These are phyloP conservation scores for Carposina sasakii DNA, from an alignment of 1,140 invertebrate genomes.

Conservation along the genomic window DNA sequence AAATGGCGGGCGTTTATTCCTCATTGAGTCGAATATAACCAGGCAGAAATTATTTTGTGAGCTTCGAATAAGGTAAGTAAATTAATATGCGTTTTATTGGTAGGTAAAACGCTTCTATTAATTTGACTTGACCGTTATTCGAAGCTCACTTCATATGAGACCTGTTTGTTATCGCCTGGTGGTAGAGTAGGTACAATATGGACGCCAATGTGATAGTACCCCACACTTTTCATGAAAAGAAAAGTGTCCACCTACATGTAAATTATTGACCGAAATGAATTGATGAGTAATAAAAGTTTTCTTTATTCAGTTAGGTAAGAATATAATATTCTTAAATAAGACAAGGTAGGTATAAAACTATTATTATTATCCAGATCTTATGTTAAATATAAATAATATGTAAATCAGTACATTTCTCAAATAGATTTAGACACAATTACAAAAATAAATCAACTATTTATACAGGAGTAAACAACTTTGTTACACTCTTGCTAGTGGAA, in stretches of 20 bases:
- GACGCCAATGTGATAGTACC: slow-evolving; percentile 2
- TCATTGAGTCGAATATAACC: neutral
- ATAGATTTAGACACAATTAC: neutral
- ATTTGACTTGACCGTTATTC: slow-evolving; percentile 4
- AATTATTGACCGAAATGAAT: no score
- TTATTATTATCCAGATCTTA: neutral
- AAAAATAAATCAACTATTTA: neutral
- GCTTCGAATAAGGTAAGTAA: slow-evolving; percentile 15
- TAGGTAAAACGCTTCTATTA: slow-evolving; percentile 10
- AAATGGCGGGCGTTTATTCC: no score
- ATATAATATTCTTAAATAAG: neutral
- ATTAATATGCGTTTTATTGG: slow-evolving; percentile 13
- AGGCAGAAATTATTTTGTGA: slow-evolving; percentile 1
- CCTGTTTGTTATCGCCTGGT: slow-evolving; percentile 2
- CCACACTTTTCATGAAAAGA: no score
- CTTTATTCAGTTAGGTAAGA: neutral
- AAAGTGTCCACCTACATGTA: no score
- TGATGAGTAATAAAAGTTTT: no score
- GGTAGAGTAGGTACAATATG: no score
- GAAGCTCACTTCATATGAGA: neutral
- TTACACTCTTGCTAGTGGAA: neutral
- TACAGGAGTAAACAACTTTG: neutral
- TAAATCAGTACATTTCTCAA: no score
- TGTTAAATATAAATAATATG: neutral
- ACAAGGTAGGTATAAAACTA: neutral